Base-by-base conservation (phyloP, 2,888 invertebrate genomes). In the Antheraea yamamai region DNA sequence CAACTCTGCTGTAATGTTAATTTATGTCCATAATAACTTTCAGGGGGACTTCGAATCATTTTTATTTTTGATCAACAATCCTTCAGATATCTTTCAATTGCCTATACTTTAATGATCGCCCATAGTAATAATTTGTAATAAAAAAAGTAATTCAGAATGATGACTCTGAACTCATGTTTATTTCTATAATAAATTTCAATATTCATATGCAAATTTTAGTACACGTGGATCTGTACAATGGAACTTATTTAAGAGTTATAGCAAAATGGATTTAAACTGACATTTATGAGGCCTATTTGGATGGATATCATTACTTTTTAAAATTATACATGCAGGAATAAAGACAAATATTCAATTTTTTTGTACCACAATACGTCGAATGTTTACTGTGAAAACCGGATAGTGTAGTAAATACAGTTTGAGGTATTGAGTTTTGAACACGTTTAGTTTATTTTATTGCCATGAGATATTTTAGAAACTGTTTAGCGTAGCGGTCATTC, bases 41-140 rank as follows among this genome's bases (percentile, higher is more conserved):
- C 70, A 70, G 6, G 30, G 23, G 18, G 70, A 55, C n/a, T 70
- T 20, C 70, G 23, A 58, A 23, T 39, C 20, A 8, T 39, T 6
- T 74, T 55, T 55, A 70, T 74, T 74, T 55, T 58, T 70, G 6
- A 55, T 58, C 55, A 55, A 74, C 35, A 39, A 39, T 18, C 72
- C 51, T 72, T 47, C 18, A 20, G 16, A 55, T 47, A 16, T 6
- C 30, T 20, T 61, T 55, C 14, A 74, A 68, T 14, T 52, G 68
- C 35, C 68, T 55, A 23, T 61, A 23, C 23, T 61, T 23, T 26
- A 61, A 61, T 23, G 61, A 61, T 61, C 8, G n/a, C n/a, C 23
- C n/a, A n/a, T n/a, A 23, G 58, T 61, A 61, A 7, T 23, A 61
- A n/a, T 61, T 61, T 61, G 8, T 61, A n/a, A 61, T 61, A n/a